phyloP scores from a whole-genome alignment of 2,888 invertebrate genomes.

The Digitonthophagus gazella region DNA sequence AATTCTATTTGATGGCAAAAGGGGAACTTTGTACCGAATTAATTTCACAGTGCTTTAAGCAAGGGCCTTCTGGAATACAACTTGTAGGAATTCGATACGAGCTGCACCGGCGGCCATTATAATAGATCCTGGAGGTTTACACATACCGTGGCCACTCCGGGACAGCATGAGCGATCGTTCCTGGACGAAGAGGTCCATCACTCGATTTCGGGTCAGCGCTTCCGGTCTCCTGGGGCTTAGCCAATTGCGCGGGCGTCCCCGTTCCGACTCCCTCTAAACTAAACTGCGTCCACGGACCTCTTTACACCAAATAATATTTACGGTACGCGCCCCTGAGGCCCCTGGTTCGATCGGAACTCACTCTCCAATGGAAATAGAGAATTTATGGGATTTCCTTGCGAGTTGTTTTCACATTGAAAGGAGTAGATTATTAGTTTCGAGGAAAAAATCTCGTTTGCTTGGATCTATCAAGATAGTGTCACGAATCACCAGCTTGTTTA shows the following conservation, averaged over 20 bases:
- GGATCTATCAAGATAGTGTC: not conserved
- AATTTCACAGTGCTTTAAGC: not conserved
- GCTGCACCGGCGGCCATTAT: constrained; percentile 17
- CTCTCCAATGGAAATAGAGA: not conserved
- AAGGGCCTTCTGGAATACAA: not conserved
- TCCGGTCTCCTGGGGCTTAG: constrained; percentile 31
- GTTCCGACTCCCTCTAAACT: not conserved
- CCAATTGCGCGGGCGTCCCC: constrained; percentile 31
- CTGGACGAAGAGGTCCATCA: constrained; percentile 40
- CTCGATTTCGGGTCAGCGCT: constrained; percentile 37
- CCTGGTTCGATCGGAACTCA: not conserved
- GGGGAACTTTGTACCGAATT: not conserved
- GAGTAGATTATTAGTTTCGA: not conserved
- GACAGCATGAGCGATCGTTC: constrained; percentile 43
- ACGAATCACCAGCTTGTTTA: too few species aligned
- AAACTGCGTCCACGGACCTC: not conserved
- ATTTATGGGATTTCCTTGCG: constrained; percentile 7
- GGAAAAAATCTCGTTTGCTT: not conserved
- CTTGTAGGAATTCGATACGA: not conserved
- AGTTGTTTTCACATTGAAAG: not conserved
- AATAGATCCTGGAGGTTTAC: constrained; percentile 31
- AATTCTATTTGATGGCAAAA: not conserved
- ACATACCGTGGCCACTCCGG: constrained; percentile 32
- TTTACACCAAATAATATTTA: not conserved
- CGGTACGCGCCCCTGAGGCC: too few species aligned